Percentiles rank a stretch among this genome's conserved stretches.
phyloP scores from a whole-genome alignment of 2,888 invertebrate species.

The Epiblema foenella region DNA sequence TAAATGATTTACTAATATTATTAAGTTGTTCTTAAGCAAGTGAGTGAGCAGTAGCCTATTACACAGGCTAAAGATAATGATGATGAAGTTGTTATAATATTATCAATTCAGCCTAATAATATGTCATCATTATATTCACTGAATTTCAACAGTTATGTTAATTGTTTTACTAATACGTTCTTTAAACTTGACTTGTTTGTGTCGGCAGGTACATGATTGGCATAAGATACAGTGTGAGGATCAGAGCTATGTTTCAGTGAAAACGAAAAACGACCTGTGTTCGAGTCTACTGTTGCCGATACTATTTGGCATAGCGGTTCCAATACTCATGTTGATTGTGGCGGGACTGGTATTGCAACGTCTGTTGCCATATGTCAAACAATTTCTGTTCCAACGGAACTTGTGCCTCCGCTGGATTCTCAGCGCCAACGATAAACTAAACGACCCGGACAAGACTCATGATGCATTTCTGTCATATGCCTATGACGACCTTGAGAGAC shows the following conservation, averaged over 20 bases:
- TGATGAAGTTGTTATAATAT: no score
- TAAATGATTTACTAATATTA: no score
- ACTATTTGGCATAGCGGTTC: slow-evolving; percentile 17
- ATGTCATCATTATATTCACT: no score
- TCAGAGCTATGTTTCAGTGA: slow-evolving; percentile 6
- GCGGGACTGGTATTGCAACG: slow-evolving; percentile 4
- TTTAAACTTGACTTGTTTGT: background rate
- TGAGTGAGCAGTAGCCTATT: no score
- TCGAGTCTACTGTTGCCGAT: slow-evolving; percentile 5
- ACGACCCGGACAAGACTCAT: slow-evolving; percentile 65
- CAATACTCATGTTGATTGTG: slow-evolving; percentile 15
- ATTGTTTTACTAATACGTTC: background rate
- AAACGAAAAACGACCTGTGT: slow-evolving; percentile 22
- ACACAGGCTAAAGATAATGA: no score
- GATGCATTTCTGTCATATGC: slow-evolving; percentile 92
- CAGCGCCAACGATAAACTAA: slow-evolving; percentile 19
- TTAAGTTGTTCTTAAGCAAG: no score
- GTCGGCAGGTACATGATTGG: slow-evolving; percentile 26
- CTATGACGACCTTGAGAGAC: slow-evolving; percentile 84
- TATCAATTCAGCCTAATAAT: no score
- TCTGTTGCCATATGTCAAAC: slow-evolving; percentile 29
- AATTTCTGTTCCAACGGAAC: slow-evolving; percentile 25
- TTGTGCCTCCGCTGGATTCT: slow-evolving; percentile 32
- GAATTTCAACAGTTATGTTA: background rate
- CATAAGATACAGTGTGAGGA: slow-evolving; percentile 3